These are phyloP conservation scores for Leucoma salicis DNA, from an alignment of 2,888 invertebrate genomes.

Conservation along the genomic window DNA sequence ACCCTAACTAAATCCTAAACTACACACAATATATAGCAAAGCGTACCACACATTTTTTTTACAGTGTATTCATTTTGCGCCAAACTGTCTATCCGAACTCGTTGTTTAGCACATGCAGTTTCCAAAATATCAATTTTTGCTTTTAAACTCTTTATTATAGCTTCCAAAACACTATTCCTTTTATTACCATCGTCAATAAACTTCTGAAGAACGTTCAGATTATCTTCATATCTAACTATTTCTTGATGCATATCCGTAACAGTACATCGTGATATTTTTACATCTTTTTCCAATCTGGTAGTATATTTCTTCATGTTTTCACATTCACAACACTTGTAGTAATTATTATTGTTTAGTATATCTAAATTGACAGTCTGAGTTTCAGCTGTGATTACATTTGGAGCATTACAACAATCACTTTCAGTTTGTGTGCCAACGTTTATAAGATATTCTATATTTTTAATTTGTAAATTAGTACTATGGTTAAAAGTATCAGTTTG, in stretches of 20 bases:
- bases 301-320: conserved; percentile 40
- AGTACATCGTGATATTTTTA: conserved; percentile 36
- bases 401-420: conserved; percentile 1
- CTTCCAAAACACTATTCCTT: conserved; percentile 46
- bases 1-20: not conserved
- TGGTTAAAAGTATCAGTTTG: conserved; percentile 27
- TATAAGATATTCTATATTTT: not conserved
- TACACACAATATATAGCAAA: conserved; percentile 12
- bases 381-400: conserved; percentile 4
- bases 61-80: conserved; percentile 38
- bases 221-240: conserved; percentile 53
- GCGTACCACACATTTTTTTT: conserved; percentile 48
- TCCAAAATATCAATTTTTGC: conserved; percentile 49
- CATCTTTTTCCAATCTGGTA: conserved; percentile 49
- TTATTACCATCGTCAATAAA: conserved; percentile 48
- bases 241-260: conserved; percentile 47
- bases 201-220: conserved; percentile 48
- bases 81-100: conserved; percentile 40
- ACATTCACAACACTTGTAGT: conserved; percentile 51
- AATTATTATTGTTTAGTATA: conserved; percentile 37
- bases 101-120: conserved; percentile 45
- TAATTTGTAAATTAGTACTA: conserved; percentile 1
- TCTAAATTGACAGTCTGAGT: conserved; percentile 37
- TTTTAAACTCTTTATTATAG: conserved; percentile 45
- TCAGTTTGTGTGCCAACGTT: conserved; percentile 22